Base-by-base conservation (phyloP, 2,888 invertebrate species). In the Lithosia quadra region DNA sequence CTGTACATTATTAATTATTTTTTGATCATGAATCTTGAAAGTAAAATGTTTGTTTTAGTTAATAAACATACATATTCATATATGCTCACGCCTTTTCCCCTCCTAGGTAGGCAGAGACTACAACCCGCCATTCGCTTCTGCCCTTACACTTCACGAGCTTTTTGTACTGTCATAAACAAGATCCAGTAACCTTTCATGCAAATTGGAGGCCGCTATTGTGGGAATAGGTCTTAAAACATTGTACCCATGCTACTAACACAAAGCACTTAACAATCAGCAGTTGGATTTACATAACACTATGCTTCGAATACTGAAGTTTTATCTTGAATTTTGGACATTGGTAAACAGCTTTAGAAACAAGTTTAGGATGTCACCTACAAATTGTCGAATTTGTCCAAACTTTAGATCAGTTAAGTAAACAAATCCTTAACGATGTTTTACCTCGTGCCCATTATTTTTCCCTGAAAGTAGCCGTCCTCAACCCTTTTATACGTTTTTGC, bases 321-420 rank as follows among this genome's bases (percentile, higher is more conserved):
- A 56, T 43, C 56, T 28, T 43, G 22, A 57, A 28, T 56, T 57
- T 67, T 63, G 49, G 33, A 34, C 55, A 58, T 55, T 39, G 1
- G 63, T 59, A 53, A 57, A 66, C 43, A 63, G 55, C 43, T 63
- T 60, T 53, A 63, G 7, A 59, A 58, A 34, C 33, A 28, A 55
- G 55, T 64, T 65, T 33, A 13, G n/a, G 62, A 56, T 60, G 75
- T 72, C 75, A 60, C 65, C 69, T 63, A 69, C 68, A 77, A 84
- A 82, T 81, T 77, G 78, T 75, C 66, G 72, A 75, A 84, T 86
- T 77, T 79, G 82, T 78, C 70, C 67, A 75, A 80, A 81, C 77
- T 82, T 82, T 75, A 73, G 67, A 83, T 80, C 74, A 70, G 71
- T 72, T 80, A 79, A 69, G 78, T 69, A 80, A 84, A 86, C 80